These are phyloP conservation scores for Engraulis encrasicolus DNA, from an alignment of 2,113 vertebrate genomes.

Conservation along the genomic window DNA sequence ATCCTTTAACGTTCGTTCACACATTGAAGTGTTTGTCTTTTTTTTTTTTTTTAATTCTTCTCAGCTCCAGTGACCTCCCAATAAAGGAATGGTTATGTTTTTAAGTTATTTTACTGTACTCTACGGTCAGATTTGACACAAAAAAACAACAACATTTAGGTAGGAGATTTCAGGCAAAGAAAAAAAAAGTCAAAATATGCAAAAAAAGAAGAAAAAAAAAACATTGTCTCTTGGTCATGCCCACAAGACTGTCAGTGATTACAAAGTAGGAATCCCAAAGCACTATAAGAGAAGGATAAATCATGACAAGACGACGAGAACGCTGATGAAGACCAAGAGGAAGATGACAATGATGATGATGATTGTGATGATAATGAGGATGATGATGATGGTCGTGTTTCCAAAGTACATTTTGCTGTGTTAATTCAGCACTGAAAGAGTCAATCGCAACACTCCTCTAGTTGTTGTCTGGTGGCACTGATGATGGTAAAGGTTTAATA, in stretches of 20 bases:
- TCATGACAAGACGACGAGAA: not conserved
- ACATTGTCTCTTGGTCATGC: conserved; percentile 51
- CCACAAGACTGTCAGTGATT: conserved; percentile 26
- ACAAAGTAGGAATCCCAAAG: conserved; percentile 25
- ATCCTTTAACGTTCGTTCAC: conserved; percentile 13
- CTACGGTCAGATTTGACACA: no score
- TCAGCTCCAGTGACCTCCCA: conserved; percentile 75
- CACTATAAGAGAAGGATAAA: conserved; percentile 22
- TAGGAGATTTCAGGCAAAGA: conserved; percentile 17
- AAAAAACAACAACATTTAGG: conserved; percentile 55
- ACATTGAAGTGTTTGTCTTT: conserved; percentile 31
- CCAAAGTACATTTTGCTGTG: no score
- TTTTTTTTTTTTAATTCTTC: conserved; percentile 13
- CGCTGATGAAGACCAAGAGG: not conserved
- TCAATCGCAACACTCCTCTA: no score
- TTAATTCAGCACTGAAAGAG: no score
- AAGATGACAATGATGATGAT: not conserved
- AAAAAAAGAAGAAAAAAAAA: no score
- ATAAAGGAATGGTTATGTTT: conserved; percentile 71
- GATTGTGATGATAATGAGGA: not conserved
- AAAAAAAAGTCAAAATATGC: conserved; percentile 30
- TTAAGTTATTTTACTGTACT: conserved; percentile 47
- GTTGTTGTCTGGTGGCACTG: no score
- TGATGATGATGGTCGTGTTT: conserved; percentile 27
- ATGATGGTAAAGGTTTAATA: no score